A percentile compares a stretch with the other conserved stretches of the same genome.
Evolutionary conservation across 2,113 vertebrate genomes (phyloP).

Genomic region (Vicugna pacos): DNA sequence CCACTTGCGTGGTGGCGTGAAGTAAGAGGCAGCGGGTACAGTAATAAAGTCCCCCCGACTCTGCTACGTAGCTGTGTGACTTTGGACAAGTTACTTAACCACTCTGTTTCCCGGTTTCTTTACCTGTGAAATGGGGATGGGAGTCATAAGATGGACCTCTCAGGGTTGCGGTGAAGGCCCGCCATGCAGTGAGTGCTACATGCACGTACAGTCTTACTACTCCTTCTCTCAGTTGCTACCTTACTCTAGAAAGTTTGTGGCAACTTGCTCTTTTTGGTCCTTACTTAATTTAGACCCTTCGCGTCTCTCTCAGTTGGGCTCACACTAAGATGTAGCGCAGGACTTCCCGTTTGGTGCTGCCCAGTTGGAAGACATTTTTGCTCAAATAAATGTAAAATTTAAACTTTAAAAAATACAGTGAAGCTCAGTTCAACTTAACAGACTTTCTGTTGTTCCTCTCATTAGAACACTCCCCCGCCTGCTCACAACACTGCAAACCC

Average conservation of each 20-base stretch:
- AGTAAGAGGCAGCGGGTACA: not conserved
- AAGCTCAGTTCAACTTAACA: not conserved
- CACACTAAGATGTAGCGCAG: not conserved
- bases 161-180: not conserved
- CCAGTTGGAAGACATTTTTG: no score
- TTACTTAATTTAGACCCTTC: not conserved
- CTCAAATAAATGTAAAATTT: no score
- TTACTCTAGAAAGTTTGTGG: constrained; percentile 35
- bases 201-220: not conserved
- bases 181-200: not conserved
- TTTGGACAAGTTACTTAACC: not conserved
- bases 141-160: not conserved
- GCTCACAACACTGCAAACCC: not conserved
- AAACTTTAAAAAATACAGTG: not conserved
- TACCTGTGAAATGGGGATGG: not conserved
- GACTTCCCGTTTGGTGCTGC: no score
- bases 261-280: not conserved
- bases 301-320: not conserved
- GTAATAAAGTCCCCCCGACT: not conserved
- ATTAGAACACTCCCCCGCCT: not conserved
- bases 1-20: not conserved
- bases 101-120: constrained; percentile 39
- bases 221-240: not conserved
- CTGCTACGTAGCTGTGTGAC: not conserved
- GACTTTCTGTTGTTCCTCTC: not conserved